Evolutionary conservation across 2,888 invertebrate species (phyloP).

Genomic region (Drosophila anomelani): DNA sequence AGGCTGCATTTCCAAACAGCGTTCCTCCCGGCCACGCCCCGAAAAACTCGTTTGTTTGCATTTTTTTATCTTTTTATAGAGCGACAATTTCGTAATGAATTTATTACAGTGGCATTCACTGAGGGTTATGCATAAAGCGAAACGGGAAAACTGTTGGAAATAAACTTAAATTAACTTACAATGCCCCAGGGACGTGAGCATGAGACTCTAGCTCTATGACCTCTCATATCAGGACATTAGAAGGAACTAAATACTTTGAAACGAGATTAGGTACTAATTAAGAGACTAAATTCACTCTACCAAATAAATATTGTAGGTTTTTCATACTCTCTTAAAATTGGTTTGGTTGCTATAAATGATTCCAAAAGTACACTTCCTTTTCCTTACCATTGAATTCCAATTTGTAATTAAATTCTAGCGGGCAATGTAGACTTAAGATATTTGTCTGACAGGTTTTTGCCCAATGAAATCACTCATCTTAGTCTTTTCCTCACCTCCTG

Average conservation of each 20-base stretch:
- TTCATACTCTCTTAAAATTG: background rate
- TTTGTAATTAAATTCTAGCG: background rate
- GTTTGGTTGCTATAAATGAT: background rate
- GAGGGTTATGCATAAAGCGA: slow-evolving; percentile 67
- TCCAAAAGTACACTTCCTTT: background rate
- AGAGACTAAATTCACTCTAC: background rate
- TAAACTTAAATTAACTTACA: slow-evolving; percentile 77
- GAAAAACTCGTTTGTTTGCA: slow-evolving; percentile 34
- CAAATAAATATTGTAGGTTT: background rate
- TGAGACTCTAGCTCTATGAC: background rate
- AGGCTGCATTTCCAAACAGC: slow-evolving; percentile 45
- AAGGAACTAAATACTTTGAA: background rate
- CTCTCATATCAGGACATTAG: background rate
- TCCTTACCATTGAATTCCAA: background rate
- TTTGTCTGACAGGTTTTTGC: background rate
- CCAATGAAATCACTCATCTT: background rate
- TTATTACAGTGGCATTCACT: slow-evolving; percentile 66
- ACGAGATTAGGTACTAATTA: background rate
- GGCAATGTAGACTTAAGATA: background rate
- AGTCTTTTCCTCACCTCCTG: background rate
- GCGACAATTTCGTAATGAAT: slow-evolving; percentile 78
- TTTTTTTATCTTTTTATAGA: slow-evolving; percentile 77
- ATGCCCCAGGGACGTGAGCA: slow-evolving; percentile 26
- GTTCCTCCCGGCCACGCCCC: background rate
- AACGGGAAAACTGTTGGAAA: slow-evolving; percentile 52